Conservation (phyloP, 2,797 vertebrate genomes). For the Hirundo rustica region DNA sequence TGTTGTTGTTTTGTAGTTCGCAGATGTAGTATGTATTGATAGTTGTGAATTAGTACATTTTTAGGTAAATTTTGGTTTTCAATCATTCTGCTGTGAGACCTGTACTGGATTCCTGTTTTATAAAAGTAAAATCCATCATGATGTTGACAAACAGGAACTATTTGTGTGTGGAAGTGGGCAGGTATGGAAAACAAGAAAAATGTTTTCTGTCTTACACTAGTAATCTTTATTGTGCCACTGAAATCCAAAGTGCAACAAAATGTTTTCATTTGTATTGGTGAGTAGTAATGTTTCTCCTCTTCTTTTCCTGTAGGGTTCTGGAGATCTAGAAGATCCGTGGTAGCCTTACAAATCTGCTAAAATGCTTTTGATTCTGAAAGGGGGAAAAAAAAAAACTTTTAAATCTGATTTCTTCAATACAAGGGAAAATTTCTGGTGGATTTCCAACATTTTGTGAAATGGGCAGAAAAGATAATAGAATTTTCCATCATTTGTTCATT, state of each 20-base stretch:
- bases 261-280: conserved; percentile 55
- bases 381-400: conserved; percentile 83
- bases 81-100: neutral
- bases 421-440: conserved; percentile 84
- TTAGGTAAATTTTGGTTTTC: neutral
- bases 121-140: neutral
- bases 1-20: neutral
- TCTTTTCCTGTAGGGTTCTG: conserved; percentile 88
- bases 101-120: neutral
- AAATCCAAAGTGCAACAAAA: conserved; percentile 65
- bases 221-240: conserved; percentile 49
- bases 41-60: neutral
- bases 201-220: neutral
- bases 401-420: conserved; percentile 81
- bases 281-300: conserved; percentile 79
- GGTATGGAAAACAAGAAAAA: neutral
- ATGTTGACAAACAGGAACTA: neutral
- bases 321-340: conserved; percentile 95
- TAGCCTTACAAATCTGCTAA: conserved; percentile 89
- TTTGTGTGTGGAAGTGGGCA: neutral
- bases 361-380: conserved; percentile 88
- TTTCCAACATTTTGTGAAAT: conserved; percentile 83
- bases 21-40: neutral
- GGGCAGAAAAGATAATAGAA: conserved; percentile 83
- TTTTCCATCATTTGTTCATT: conserved; percentile 82